phyloP scores from a whole-genome alignment of 2,113 vertebrate genomes.

The Vulpes vulpes region DNA sequence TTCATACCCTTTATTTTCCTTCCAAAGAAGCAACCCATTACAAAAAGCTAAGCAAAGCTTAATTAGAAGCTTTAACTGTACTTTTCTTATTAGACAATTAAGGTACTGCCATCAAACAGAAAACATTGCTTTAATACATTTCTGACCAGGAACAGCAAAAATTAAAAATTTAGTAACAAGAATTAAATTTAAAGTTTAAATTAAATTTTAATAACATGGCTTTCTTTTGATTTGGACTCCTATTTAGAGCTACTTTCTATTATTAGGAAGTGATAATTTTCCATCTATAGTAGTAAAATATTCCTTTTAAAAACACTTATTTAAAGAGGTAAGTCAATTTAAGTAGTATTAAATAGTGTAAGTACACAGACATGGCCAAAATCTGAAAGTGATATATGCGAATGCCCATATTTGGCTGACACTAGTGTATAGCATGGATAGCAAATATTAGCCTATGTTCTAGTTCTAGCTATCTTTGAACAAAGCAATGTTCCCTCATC shows the following conservation, averaged over 20 bases:
- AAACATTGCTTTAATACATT: background rate
- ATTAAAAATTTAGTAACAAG: conserved; percentile 43
- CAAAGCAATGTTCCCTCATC: conserved; percentile 54
- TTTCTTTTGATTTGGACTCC: conserved; percentile 46
- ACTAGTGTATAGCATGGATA: background rate
- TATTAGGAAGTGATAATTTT: conserved; percentile 41
- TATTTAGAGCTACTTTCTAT: conserved; percentile 48
- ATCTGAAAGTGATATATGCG: background rate
- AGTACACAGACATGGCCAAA: background rate
- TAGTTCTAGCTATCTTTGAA: conserved; percentile 53
- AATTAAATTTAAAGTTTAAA: conserved; percentile 57
- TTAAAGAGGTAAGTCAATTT: conserved; percentile 24
- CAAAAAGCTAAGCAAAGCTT: background rate
- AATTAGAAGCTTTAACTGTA: background rate
- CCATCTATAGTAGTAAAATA: conserved; percentile 48
- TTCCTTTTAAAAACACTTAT: conserved; percentile 17
- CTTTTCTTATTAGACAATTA: conserved; percentile 37
- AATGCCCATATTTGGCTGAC: conserved; percentile 29
- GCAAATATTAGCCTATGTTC: conserved; percentile 43
- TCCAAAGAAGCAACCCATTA: background rate
- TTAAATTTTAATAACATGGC: conserved; percentile 28
- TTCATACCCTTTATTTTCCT: background rate
- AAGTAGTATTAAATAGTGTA: conserved; percentile 20
- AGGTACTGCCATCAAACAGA: background rate
- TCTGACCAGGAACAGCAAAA: conserved; percentile 12